Conservation (phyloP, 2,888 invertebrate genomes). For the Agriotes lineatus region DNA sequence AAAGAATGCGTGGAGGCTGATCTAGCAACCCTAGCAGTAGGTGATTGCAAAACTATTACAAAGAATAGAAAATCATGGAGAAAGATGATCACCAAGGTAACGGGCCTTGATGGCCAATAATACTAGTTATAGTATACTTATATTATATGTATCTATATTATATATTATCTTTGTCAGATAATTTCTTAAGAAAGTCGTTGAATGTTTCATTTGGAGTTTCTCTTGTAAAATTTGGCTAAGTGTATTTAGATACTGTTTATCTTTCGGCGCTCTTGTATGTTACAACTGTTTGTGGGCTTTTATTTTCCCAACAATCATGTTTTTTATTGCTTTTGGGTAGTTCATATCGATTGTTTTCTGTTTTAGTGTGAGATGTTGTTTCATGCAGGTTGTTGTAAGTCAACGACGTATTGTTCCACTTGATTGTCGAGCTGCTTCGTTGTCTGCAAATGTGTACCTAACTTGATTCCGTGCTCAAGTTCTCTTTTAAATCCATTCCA, state of each 20-base stretch:
- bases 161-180: too few species aligned
- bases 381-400: conserved; percentile 19
- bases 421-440: conserved; percentile 1
- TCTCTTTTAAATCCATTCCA: conserved; percentile 18
- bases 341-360: neutral
- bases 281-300: conserved; percentile 40
- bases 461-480: conserved; percentile 4
- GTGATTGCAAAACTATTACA: too few species aligned
- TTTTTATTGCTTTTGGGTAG: conserved; percentile 8
- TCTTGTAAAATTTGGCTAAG: conserved; percentile 38
- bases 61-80: too few species aligned
- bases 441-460: conserved; percentile 10
- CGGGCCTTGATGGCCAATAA: too few species aligned
- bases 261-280: conserved; percentile 29
- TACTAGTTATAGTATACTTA: too few species aligned
- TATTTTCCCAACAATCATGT: neutral
- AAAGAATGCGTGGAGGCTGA: too few species aligned
- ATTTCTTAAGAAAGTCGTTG: conserved; percentile 24
- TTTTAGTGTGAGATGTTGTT: neutral
- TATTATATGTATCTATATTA: too few species aligned
- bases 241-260: conserved; percentile 35
- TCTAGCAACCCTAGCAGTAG: too few species aligned
- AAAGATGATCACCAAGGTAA: too few species aligned
- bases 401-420: conserved; percentile 4
- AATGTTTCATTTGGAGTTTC: conserved; percentile 37